phyloP scores from a whole-genome alignment of 53 echinoderm and acorn worm species.

The Holothuria scabra region DNA sequence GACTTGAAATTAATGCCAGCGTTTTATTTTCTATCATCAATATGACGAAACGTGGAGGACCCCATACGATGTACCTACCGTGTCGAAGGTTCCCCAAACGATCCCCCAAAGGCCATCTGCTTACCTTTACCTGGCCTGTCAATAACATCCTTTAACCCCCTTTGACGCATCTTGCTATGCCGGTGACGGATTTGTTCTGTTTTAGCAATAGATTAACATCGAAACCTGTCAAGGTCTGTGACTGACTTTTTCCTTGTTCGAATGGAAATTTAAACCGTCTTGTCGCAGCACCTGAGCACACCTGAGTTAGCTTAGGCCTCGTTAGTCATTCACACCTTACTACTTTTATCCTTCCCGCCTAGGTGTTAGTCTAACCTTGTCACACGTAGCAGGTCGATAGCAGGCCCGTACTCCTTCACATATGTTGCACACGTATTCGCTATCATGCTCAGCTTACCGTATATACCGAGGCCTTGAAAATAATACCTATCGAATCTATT shows the following conservation, averaged over 20 bases:
- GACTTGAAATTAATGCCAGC: too few species aligned
- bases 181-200: background rate
- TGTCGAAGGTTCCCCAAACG: conserved; percentile 34
- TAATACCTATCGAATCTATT: background rate
- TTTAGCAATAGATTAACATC: conserved; percentile 19
- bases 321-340: conserved; percentile 18
- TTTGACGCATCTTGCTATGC: background rate
- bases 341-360: conserved; percentile 34
- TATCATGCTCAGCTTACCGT: too few species aligned
- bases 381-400: too few species aligned
- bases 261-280: conserved; percentile 19
- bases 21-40: background rate
- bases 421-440: too few species aligned
- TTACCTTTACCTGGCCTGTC: conserved; percentile 16
- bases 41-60: background rate
- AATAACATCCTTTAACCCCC: conserved; percentile 14
- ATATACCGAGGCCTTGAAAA: too few species aligned
- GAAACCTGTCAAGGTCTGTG: conserved; percentile 19
- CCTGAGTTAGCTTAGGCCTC: conserved; percentile 24
- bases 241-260: background rate
- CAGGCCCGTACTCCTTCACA: too few species aligned
- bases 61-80: conserved; percentile 4
- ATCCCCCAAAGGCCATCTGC: background rate
- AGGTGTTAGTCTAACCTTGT: conserved; percentile 31
- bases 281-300: conserved; percentile 41